phyloP scores from a whole-genome alignment of 1,140 invertebrate species.

The Micrasema minimum region DNA sequence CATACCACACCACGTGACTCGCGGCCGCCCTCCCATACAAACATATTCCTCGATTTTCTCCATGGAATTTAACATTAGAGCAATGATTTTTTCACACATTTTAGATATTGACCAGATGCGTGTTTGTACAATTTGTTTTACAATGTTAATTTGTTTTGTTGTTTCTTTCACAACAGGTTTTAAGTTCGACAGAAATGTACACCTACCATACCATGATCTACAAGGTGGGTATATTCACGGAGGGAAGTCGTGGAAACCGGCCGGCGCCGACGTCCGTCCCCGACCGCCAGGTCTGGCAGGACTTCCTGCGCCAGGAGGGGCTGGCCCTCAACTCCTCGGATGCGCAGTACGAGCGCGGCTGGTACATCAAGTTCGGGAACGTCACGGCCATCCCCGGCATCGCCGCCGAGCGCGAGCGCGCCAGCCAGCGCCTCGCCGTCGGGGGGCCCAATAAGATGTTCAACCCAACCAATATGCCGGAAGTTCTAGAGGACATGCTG shows the following conservation, averaged over 20 bases:
- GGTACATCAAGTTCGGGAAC: constrained; percentile 48
- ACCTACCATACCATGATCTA: constrained; percentile 65
- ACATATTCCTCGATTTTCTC: too few relatives aligned
- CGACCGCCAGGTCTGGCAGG: constrained; percentile 46
- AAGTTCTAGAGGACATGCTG: constrained; percentile 44
- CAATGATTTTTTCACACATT: too few relatives aligned
- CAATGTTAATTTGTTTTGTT: too few relatives aligned
- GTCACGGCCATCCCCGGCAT: constrained; percentile 38
- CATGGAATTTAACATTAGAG: too few relatives aligned
- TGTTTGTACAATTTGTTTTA: too few relatives aligned
- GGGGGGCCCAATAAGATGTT: constrained; percentile 43
- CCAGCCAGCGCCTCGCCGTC: neutral
- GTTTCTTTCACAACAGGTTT: constrained; percentile 56
- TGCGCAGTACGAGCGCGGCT: constrained; percentile 51
- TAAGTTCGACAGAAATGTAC: constrained; percentile 64
- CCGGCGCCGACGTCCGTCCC: constrained; percentile 55
- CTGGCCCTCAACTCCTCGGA: constrained; percentile 42
- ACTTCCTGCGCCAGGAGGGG: constrained; percentile 43
- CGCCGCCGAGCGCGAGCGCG: neutral
- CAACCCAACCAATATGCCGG: constrained; percentile 49
- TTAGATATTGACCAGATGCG: too few relatives aligned
- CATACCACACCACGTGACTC: too few relatives aligned
- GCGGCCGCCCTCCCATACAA: too few relatives aligned
- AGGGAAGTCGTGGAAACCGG: constrained; percentile 58
- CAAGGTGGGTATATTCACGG: constrained; percentile 59